Conservation (phyloP, 2,797 vertebrate genomes). For the Cossypha niveicapilla region DNA sequence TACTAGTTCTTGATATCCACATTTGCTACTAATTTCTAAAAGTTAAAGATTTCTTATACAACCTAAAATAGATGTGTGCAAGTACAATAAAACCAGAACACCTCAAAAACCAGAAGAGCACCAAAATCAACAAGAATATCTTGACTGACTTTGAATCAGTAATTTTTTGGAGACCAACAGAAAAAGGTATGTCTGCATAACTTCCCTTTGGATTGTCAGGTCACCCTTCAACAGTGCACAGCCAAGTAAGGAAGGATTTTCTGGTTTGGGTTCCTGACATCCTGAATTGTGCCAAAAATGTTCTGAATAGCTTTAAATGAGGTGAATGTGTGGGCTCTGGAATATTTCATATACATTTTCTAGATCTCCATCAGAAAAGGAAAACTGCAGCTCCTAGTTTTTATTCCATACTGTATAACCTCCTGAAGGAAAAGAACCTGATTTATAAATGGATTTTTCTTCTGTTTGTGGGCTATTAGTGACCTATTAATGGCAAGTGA, state of each 20-base stretch:
- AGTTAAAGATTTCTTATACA: neutral
- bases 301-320: neutral
- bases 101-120: neutral
- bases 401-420: neutral
- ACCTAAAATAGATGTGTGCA: neutral
- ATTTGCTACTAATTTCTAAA: neutral
- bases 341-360: neutral
- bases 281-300: neutral
- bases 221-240: accelerated
- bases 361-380: neutral
- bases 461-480: neutral
- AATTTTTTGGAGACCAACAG: neutral
- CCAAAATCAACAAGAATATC: neutral
- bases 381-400: neutral
- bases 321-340: accelerated
- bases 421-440: neutral
- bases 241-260: neutral
- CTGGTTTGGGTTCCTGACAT: neutral
- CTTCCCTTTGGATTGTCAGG: neutral
- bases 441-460: neutral
- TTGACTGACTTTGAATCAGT: neutral
- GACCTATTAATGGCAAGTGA: neutral
- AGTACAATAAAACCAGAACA: neutral
- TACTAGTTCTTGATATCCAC: neutral
- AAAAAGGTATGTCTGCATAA: neutral